phyloP scores from a whole-genome alignment of 64 coral and sea anemone species.

The Stylophora pistillata region DNA sequence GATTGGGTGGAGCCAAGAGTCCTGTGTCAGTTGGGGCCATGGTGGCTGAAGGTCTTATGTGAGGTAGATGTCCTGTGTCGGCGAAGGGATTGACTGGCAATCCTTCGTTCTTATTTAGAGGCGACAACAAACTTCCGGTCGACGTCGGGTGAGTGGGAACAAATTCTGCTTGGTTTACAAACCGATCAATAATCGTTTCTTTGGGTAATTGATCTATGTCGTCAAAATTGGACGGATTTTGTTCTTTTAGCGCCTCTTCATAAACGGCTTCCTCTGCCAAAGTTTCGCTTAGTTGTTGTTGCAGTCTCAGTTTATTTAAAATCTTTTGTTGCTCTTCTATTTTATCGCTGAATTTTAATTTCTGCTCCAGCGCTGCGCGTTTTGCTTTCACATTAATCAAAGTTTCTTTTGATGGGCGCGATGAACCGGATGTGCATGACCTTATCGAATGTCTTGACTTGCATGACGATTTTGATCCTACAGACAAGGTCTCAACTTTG shows the following conservation, averaged over 20 bases:
- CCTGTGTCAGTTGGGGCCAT: too few relatives aligned
- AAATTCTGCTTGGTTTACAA: background rate
- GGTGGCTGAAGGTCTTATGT: too few relatives aligned
- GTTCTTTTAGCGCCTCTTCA: constrained; percentile 31
- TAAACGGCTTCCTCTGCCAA: constrained; percentile 47
- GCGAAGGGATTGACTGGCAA: too few relatives aligned
- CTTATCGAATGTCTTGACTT: background rate
- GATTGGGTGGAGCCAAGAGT: too few relatives aligned
- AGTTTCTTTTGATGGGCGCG: constrained; percentile 25
- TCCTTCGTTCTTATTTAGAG: background rate
- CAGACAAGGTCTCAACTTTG: background rate
- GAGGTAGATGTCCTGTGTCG: too few relatives aligned
- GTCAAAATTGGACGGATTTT: background rate
- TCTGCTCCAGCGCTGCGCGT: constrained; percentile 47
- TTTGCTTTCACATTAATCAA: constrained; percentile 45
- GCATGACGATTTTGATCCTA: background rate
- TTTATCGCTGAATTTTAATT: constrained; percentile 41
- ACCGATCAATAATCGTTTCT: constrained; percentile 23
- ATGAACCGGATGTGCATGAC: background rate
- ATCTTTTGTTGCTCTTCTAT: constrained; percentile 41
- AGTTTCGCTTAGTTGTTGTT: constrained; percentile 58
- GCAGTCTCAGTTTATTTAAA: constrained; percentile 20
- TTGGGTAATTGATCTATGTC: constrained; percentile 20
- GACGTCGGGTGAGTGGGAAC: background rate
- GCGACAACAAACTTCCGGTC: background rate